Evolutionary conservation across 2,113 vertebrate genomes (phyloP).

Genomic region (Emydocephalus ijimae): DNA sequence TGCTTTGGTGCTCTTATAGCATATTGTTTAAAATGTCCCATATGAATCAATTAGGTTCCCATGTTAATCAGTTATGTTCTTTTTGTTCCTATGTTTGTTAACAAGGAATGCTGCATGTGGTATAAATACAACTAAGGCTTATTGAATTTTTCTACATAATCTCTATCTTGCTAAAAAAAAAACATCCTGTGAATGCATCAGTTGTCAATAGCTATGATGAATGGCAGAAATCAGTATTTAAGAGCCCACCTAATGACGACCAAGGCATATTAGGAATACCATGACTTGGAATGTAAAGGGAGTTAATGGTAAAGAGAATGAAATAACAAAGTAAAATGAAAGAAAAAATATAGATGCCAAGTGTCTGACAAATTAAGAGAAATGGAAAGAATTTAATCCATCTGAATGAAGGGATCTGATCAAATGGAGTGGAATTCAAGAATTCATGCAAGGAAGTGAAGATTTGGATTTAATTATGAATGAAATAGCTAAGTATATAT

Average conservation of each 20-base stretch:
- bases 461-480: neutral
- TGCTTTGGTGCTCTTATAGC: neutral
- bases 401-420: neutral
- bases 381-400: neutral
- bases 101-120: neutral
- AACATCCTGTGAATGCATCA: neutral
- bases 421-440: neutral
- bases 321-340: neutral
- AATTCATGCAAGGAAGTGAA: neutral
- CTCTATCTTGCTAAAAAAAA: neutral
- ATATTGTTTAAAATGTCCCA: neutral
- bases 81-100: neutral
- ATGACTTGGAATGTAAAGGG: neutral
- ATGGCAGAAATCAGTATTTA: neutral
- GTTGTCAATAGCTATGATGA: neutral
- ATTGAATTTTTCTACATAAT: neutral
- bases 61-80: neutral
- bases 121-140: neutral
- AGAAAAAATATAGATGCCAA: neutral
- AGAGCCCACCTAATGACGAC: neutral
- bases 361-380: neutral
- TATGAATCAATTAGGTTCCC: neutral
- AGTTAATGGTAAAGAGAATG: neutral
- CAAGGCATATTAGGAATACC: neutral
- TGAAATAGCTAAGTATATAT: neutral